Evolutionary conservation across 2,113 vertebrate genomes (phyloP).

Genomic region (Cyprinodon tularosa): DNA sequence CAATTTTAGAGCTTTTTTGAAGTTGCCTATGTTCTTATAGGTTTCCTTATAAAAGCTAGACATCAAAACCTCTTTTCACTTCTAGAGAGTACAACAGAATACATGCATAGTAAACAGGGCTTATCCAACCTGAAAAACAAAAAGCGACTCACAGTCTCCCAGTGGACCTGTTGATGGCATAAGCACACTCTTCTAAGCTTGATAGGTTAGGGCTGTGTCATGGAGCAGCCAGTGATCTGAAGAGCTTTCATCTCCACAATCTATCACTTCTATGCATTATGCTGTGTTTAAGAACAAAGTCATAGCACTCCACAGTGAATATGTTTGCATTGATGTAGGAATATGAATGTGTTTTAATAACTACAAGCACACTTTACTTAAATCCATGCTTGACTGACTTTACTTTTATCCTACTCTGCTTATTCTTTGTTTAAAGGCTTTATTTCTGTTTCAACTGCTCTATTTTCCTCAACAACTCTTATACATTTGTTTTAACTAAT

Average conservation of each 20-base stretch:
- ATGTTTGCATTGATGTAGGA: conserved; percentile 33
- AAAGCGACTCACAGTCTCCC: conserved; percentile 62
- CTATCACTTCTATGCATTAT: conserved; percentile 57
- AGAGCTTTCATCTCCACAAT: conserved; percentile 66
- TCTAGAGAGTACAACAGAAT: conserved; percentile 18
- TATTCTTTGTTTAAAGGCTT: conserved; percentile 42
- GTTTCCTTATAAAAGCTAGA: conserved; percentile 48
- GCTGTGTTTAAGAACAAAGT: conserved; percentile 45
- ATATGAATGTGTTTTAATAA: conserved; percentile 49
- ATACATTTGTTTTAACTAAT: conserved; percentile 10
- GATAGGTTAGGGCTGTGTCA: conserved; percentile 68
- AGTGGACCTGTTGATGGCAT: conserved; percentile 59
- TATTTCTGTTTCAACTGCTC: conserved; percentile 15
- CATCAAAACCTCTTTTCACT: conserved; percentile 44
- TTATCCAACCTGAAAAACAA: conserved; percentile 63
- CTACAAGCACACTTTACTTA: conserved; percentile 7
- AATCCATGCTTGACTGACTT: conserved; percentile 59
- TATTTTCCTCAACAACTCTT: conserved; percentile 11
- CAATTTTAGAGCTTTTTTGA: conserved; percentile 35
- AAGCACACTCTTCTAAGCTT: conserved; percentile 54
- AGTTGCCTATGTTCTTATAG: conserved; percentile 28
- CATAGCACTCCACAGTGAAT: conserved; percentile 13
- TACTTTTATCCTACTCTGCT: conserved; percentile 57
- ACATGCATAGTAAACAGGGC: conserved; percentile 36
- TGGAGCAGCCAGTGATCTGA: conserved; percentile 62